Conservation (phyloP, 2,888 invertebrate species). For the Torymus tubicola region DNA sequence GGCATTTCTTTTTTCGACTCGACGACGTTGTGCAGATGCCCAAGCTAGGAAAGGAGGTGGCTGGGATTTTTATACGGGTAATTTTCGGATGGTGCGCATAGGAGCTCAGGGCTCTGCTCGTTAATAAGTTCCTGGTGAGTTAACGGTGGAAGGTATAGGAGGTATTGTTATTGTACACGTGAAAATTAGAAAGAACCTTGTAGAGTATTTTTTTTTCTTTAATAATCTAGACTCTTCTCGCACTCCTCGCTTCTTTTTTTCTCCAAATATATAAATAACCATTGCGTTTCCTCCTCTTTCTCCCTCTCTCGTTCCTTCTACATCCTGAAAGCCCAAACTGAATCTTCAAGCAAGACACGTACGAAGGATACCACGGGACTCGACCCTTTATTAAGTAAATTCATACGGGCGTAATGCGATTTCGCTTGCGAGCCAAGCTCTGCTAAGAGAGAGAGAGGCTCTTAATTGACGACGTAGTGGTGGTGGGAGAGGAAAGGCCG, state of each 20-base stretch:
- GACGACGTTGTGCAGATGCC: too few relatives aligned
- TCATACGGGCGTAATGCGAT: constrained; percentile 31
- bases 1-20: background rate
- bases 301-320: background rate
- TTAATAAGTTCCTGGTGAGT: too few relatives aligned
- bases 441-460: too few relatives aligned
- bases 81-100: too few relatives aligned
- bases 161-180: too few relatives aligned
- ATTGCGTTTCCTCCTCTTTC: constrained; percentile 36
- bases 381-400: constrained; percentile 39
- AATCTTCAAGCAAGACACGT: constrained; percentile 67
- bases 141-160: too few relatives aligned
- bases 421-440: background rate
- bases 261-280: constrained; percentile 45
- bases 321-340: constrained; percentile 66
- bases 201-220: too few relatives aligned
- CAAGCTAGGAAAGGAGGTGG: too few relatives aligned
- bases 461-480: constrained; percentile 9
- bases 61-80: too few relatives aligned
- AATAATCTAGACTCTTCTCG: background rate
- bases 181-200: too few relatives aligned
- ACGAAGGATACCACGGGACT: constrained; percentile 55
- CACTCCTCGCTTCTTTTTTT: background rate
- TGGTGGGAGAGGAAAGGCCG: too few relatives aligned
- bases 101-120: too few relatives aligned